Percentiles rank a stretch among this genome's conserved stretches.
Evolutionary conservation across 1,140 invertebrate genomes (phyloP).

Genomic region (Aradophagus sp.): DNA sequence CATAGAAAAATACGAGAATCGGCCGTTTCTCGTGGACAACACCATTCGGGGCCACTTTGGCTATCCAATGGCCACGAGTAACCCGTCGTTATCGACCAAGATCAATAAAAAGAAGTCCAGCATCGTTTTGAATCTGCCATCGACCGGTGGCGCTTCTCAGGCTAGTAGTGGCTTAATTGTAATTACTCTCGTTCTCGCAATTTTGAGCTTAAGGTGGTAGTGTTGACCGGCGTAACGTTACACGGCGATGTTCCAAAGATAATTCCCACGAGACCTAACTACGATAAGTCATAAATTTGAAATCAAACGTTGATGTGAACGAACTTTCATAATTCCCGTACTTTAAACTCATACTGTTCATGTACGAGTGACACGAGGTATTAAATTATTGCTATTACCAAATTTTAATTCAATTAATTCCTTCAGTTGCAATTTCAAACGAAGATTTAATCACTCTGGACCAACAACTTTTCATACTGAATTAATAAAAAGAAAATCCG

Average conservation of each 20-base stretch:
- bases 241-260: slow-evolving; percentile 14
- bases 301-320: too few relatives aligned
- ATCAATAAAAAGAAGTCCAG: slow-evolving; percentile 46
- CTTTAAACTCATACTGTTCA: too few relatives aligned
- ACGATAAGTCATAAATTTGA: too few relatives aligned
- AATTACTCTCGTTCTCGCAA: slow-evolving; percentile 51
- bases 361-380: too few relatives aligned
- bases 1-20: slow-evolving; percentile 36
- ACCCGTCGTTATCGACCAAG: slow-evolving; percentile 47
- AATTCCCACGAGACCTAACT: too few relatives aligned
- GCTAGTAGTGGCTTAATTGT: slow-evolving; percentile 58
- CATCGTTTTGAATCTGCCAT: slow-evolving; percentile 49
- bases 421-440: too few relatives aligned
- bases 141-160: slow-evolving; percentile 53
- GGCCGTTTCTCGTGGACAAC: slow-evolving; percentile 52
- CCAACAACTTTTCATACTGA: too few relatives aligned
- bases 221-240: slow-evolving; percentile 24
- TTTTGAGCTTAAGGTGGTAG: slow-evolving; percentile 53
- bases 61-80: slow-evolving; percentile 35
- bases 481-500: too few relatives aligned
- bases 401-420: too few relatives aligned
- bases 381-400: too few relatives aligned
- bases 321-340: too few relatives aligned
- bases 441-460: too few relatives aligned
- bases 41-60: slow-evolving; percentile 47